Percentiles rank a stretch among this genome's conserved stretches.
Evolutionary conservation across 1,140 invertebrate genomes (phyloP).

Genomic region (Nebria ingens): DNA sequence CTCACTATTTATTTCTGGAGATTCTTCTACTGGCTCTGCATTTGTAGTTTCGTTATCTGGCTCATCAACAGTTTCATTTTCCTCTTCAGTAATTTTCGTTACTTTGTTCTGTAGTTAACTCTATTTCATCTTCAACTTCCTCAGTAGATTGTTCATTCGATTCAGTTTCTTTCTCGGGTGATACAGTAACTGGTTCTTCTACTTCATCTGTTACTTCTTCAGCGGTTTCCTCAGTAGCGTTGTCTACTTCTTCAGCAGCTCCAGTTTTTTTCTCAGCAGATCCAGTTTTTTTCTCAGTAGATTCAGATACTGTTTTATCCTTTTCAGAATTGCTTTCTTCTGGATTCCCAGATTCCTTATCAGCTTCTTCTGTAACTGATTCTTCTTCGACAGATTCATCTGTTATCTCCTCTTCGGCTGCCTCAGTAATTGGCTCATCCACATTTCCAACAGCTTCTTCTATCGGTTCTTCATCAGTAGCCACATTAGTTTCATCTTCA

Average conservation of each 20-base stretch:
- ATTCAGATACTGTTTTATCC: not conserved
- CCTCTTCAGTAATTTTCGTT: too few species aligned
- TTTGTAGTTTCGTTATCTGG: too few species aligned
- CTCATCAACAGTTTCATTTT: not conserved
- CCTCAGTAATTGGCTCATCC: not conserved
- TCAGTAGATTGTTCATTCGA: constrained; percentile 15
- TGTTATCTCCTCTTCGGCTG: not conserved
- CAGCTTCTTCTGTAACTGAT: not conserved
- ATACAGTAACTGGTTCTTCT: not conserved
- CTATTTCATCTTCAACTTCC: constrained; percentile 27
- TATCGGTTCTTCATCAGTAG: not conserved
- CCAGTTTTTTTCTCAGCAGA: not conserved
- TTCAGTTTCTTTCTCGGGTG: not conserved
- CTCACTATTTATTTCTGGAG: not conserved
- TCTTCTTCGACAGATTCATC: not conserved
- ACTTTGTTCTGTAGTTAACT: constrained; percentile 11
- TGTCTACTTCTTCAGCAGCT: not conserved
- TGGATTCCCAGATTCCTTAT: not conserved
- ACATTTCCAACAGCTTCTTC: not conserved
- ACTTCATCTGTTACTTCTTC: not conserved
- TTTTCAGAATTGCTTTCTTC: not conserved
- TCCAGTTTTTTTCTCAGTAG: not conserved
- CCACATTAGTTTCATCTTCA: not conserved
- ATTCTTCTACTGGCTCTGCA: too few species aligned
- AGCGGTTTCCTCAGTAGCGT: not conserved